Conservation (phyloP, 2,113 vertebrate genomes). For the Tringa solitaria region DNA sequence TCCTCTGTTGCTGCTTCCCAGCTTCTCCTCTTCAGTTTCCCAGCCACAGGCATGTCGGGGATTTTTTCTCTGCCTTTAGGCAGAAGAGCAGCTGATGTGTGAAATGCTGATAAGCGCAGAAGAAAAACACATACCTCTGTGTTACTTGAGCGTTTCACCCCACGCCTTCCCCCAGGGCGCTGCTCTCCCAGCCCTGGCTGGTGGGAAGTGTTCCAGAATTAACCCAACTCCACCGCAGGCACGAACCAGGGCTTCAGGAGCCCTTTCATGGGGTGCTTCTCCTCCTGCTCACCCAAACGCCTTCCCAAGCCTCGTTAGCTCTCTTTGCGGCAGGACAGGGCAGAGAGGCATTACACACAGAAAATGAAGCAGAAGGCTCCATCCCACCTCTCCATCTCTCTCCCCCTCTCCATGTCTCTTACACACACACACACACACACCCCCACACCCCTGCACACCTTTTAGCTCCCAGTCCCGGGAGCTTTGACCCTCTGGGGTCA, state of each 20-base stretch:
- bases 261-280: not conserved
- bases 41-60: not conserved
- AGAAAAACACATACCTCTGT: slow-evolving; percentile 39
- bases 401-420: not conserved
- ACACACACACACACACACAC: too few relatives aligned
- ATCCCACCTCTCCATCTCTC: not conserved
- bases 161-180: not conserved
- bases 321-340: not conserved
- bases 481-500: not conserved
- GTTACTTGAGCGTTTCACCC: not conserved
- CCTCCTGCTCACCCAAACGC: not conserved
- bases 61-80: not conserved
- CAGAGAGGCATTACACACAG: not conserved
- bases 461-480: not conserved
- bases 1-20: not conserved
- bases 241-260: not conserved
- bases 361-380: not conserved
- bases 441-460: not conserved
- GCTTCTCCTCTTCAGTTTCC: not conserved
- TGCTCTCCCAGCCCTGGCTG: not conserved
- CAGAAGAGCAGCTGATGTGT: not conserved
- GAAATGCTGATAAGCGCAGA: not conserved
- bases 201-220: not conserved
- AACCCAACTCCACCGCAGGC: not conserved
- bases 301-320: not conserved